Percentiles rank a stretch among this genome's conserved stretches.
Conservation (phyloP, 92 coral and sea anemone species). For the Palythoa grandis region DNA sequence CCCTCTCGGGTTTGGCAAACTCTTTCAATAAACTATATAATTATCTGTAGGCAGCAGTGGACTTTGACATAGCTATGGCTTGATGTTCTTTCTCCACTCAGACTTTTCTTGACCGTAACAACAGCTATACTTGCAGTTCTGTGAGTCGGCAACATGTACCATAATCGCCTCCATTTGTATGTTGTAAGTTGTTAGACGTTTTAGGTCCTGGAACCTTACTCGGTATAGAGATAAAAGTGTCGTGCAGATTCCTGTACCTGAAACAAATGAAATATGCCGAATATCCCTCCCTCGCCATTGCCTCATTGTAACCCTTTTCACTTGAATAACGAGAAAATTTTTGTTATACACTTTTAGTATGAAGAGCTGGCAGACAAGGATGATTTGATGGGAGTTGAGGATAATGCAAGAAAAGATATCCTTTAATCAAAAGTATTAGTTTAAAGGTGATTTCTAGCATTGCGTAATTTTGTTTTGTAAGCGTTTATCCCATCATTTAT, state of each 20-base stretch:
- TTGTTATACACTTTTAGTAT: constrained; percentile 52
- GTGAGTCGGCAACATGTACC: no score
- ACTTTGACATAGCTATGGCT: no score
- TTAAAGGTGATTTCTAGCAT: neutral
- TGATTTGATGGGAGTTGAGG: constrained; percentile 96
- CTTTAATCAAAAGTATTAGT: constrained; percentile 15
- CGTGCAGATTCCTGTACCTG: neutral
- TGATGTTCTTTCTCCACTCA: no score
- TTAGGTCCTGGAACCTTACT: neutral
- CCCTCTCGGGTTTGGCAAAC: no score
- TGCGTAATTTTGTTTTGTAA: neutral
- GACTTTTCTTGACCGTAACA: no score
- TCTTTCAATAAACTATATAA: no score
- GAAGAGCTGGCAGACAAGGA: constrained; percentile 95
- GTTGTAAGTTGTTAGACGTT: neutral
- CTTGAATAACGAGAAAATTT: neutral
- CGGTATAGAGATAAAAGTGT: neutral
- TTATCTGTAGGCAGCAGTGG: no score
- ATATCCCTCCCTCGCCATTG: neutral
- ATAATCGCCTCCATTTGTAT: neutral
- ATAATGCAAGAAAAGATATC: constrained; percentile 95
- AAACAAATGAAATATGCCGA: neutral
- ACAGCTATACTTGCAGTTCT: no score
- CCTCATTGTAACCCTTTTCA: neutral
- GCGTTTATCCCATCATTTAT: no score